Base-by-base conservation (phyloP, 2,113 vertebrate genomes). In the Notechis scutatus region DNA sequence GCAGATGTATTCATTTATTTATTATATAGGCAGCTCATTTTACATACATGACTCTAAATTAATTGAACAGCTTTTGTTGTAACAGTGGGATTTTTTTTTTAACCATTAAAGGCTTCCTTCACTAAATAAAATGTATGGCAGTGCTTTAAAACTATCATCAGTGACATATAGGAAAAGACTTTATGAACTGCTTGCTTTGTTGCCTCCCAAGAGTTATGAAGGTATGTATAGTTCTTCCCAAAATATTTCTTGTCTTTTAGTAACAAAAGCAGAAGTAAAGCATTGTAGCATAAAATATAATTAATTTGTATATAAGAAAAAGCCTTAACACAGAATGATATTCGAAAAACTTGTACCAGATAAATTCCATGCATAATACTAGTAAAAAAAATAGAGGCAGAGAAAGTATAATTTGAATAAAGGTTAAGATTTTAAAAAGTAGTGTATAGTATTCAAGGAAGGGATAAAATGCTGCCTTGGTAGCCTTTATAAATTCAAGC, bases 131-230 rank as follows among this genome's bases (percentile, higher is more conserved):
- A 97, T 97, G 4, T 98, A 99, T 47, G 98, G 98, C 93, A 97
- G 92, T 96, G 97, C 98, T 74, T 96, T 99, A 64, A 98, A 98
- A 95, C 97, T 94, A 23, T 96, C 96, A 21, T 97, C 98, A 45
- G 87, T 96, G 0, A 90, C 98, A 95, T 99, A 98, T 97, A 98
- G 98, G 95, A 98, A 98, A 90, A 98, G 98, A 91, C 98, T 99
- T 90, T 99, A 99, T 94, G 98, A 99, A 96, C 96, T 99, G 61
- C 97, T 99, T 56, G 95, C 98, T 95, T 97, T 98, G 94, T 97
- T 99, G 94, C 98, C 99, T 95, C 98, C 99, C 18, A 98, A 98
- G 94, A 97, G 95, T 4, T 99, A 99, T 69, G 97, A 99, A 98
- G 99, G 99, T 99, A 97, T 0, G 97, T 96, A 97, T 96, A 91